Conservation (phyloP, 2,888 invertebrate genomes). For the Lordiphosa fenestrarum region DNA sequence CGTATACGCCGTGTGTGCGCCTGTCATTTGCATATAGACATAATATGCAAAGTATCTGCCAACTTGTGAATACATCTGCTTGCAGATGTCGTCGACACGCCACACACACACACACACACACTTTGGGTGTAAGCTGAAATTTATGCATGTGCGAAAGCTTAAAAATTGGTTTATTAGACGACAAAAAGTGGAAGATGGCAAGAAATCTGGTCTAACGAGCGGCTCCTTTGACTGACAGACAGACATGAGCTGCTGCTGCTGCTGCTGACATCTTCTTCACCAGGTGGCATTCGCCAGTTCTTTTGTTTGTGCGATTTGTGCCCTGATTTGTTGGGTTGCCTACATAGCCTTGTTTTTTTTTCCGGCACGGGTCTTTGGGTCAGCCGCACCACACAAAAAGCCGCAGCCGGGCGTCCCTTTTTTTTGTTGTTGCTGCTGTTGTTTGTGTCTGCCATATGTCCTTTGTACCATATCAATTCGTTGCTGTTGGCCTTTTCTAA, state of each 20-base stretch:
- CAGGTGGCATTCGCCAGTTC: not conserved
- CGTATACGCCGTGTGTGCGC: conserved; percentile 35
- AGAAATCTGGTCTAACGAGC: conserved; percentile 12
- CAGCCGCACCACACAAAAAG: conserved; percentile 37
- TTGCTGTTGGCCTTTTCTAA: conserved; percentile 22
- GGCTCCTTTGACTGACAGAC: conserved; percentile 2
- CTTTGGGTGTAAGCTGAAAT: conserved; percentile 25
- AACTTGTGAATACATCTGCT: conserved; percentile 58
- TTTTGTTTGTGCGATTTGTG: conserved; percentile 64
- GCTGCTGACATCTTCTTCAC: conserved; percentile 4
- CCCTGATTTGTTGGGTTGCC: conserved; percentile 71
- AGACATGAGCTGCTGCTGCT: conserved; percentile 18
- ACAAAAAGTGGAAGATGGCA: not conserved
- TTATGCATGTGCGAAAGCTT: conserved; percentile 24
- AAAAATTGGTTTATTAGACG: conserved; percentile 54
- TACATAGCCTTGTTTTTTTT: conserved; percentile 60
- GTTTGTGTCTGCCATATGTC: conserved; percentile 60
- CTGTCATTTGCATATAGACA: conserved; percentile 71
- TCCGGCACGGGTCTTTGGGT: conserved; percentile 60
- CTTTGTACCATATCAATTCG: conserved; percentile 49
- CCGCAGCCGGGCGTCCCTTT: conserved; percentile 18
- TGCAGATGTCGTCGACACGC: conserved; percentile 33
- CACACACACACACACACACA: conserved; percentile 25
- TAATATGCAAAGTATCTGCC: conserved; percentile 74
- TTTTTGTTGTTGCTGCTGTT: conserved; percentile 40